These are phyloP conservation scores for Drosophila bunnanda DNA, from an alignment of 2,888 invertebrate genomes.

Conservation along the genomic window DNA sequence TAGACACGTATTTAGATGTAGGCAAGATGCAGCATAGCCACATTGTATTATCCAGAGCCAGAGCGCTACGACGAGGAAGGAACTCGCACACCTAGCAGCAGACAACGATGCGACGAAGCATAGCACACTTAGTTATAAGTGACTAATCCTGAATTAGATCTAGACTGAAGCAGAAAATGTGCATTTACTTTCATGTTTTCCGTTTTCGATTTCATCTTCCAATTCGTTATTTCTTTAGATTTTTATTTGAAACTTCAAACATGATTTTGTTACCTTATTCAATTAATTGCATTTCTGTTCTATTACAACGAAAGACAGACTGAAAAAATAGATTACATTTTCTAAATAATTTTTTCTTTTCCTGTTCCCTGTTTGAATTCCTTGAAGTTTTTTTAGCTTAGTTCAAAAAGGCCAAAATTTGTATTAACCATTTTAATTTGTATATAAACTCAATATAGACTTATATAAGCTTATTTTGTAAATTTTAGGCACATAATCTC, in stretches of 20 bases:
- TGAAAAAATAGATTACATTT: neutral
- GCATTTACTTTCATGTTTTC: conserved; percentile 3
- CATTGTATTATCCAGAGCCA: conserved; percentile 66
- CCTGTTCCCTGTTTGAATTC: conserved; percentile 23
- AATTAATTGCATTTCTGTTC: neutral
- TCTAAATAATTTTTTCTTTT: neutral
- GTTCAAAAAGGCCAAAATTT: conserved; percentile 15
- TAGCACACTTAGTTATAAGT: conserved; percentile 23
- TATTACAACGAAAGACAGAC: neutral
- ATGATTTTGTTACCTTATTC: neutral
- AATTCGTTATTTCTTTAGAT: neutral
- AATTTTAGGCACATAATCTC: conserved; percentile 53
- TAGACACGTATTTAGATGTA: conserved; percentile 27
- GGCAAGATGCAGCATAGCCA: conserved; percentile 47
- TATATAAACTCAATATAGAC: conserved; percentile 54
- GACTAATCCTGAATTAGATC: conserved; percentile 14
- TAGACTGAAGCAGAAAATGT: conserved; percentile 1
- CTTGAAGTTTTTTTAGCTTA: conserved; percentile 5
- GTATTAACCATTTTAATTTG: conserved; percentile 38
- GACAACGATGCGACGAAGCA: conserved; percentile 30
- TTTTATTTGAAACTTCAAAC: neutral
- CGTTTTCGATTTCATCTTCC: neutral
- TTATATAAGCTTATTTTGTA: conserved; percentile 46
- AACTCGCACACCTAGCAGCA: conserved; percentile 74
- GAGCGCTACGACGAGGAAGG: conserved; percentile 36